These are phyloP conservation scores for Equus quagga DNA, from an alignment of 2,113 vertebrate genomes.

Conservation along the genomic window DNA sequence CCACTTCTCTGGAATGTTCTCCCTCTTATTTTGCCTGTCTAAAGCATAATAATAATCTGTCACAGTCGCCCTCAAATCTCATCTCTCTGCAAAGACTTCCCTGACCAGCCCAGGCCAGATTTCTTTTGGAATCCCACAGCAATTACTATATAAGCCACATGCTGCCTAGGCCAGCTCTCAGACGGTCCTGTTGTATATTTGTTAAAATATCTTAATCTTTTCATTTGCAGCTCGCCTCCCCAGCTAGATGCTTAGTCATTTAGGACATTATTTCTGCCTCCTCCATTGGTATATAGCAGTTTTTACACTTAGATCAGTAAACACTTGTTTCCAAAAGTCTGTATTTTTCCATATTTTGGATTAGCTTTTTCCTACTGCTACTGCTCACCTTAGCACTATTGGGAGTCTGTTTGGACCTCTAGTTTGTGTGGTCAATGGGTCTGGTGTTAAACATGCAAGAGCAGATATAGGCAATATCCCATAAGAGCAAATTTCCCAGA, in stretches of 20 bases:
- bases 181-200: not conserved
- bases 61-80: not conserved
- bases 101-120: not conserved
- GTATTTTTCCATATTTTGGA: not conserved
- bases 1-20: not conserved
- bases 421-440: not conserved
- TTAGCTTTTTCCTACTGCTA: not conserved
- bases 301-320: not conserved
- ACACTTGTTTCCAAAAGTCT: slow-evolving; percentile 1
- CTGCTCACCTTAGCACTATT: not conserved
- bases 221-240: not conserved
- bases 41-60: not conserved
- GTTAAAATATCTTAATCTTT: not conserved
- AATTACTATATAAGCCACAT: not conserved
- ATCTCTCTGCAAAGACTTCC: not conserved
- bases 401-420: not conserved
- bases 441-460: not conserved
- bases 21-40: not conserved
- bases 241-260: not conserved
- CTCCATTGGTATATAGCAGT: not conserved
- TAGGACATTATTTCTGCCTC: not conserved
- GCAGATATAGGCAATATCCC: not conserved
- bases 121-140: not conserved
- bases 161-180: not conserved
- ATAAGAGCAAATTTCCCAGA: not conserved